Conservation (phyloP, 2,797 vertebrate species). For the Phalanger gymnotis region DNA sequence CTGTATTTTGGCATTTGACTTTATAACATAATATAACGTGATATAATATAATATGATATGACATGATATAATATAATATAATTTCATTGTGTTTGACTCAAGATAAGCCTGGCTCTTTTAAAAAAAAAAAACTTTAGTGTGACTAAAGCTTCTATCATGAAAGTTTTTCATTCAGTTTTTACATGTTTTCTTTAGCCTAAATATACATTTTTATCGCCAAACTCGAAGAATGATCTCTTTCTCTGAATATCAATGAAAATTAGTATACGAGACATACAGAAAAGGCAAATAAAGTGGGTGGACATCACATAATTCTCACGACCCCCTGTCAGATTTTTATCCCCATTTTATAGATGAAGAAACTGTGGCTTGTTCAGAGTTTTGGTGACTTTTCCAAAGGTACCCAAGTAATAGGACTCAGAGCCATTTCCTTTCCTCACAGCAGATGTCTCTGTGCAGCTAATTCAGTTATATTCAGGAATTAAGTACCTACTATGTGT, state of each 20-base stretch:
- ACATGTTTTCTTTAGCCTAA: background rate
- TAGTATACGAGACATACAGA: background rate
- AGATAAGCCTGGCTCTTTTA: background rate
- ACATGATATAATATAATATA: too few species aligned
- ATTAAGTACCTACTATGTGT: background rate
- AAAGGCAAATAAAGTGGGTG: background rate
- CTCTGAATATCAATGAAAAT: background rate
- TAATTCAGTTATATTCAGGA: background rate
- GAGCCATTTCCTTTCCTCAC: background rate
- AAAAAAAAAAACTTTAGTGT: background rate
- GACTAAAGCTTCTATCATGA: background rate
- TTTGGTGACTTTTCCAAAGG: background rate
- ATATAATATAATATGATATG: too few species aligned
- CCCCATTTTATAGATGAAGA: background rate
- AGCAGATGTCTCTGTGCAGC: background rate
- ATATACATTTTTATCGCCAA: background rate
- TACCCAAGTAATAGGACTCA: background rate
- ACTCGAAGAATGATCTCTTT: background rate
- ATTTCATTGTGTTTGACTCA: background rate
- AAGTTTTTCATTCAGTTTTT: background rate
- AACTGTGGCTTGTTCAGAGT: background rate
- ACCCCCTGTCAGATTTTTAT: background rate
- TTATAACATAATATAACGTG: conserved; percentile 66
- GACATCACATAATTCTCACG: background rate
- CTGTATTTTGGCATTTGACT: conserved; percentile 52